Conservation (phyloP, 2,888 invertebrate species). For the Drosophila austrosaltans region DNA sequence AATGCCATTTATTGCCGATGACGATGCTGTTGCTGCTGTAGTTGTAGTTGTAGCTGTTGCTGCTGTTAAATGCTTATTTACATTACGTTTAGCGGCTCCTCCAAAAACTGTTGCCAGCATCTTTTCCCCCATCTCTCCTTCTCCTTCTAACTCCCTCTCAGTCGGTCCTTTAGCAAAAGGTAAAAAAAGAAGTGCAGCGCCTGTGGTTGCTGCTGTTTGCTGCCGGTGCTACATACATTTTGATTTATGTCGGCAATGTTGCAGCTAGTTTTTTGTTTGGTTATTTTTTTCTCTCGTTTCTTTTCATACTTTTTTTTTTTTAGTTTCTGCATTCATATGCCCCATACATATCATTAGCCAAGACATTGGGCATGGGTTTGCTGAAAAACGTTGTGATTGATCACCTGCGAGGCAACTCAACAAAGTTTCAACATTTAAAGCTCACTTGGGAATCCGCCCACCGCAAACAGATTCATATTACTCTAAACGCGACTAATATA, state of each 20-base stretch:
- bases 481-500: neutral
- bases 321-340: slow-evolving; percentile 56
- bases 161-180: slow-evolving; percentile 12
- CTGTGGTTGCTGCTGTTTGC: slow-evolving; percentile 13
- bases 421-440: slow-evolving; percentile 1
- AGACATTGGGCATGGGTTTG: slow-evolving; percentile 32
- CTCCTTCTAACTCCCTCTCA: slow-evolving; percentile 16
- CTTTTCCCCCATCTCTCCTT: slow-evolving; percentile 16
- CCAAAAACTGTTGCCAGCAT: slow-evolving; percentile 30
- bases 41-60: slow-evolving; percentile 35
- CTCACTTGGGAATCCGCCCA: slow-evolving; percentile 2
- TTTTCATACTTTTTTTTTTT: slow-evolving; percentile 23
- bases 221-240: slow-evolving; percentile 58
- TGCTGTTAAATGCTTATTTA: slow-evolving; percentile 79
- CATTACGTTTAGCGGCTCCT: slow-evolving; percentile 77
- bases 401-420: neutral
- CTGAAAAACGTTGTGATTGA: slow-evolving; percentile 17
- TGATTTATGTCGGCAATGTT: slow-evolving; percentile 66
- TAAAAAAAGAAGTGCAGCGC: slow-evolving; percentile 19
- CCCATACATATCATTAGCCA: slow-evolving; percentile 69
- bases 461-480: neutral
- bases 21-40: slow-evolving; percentile 12
- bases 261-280: slow-evolving; percentile 34
- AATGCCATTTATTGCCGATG: slow-evolving; percentile 73
- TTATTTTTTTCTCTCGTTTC: slow-evolving; percentile 10